These are phyloP conservation scores for Sceloporus tristichus DNA, from an alignment of 2,113 vertebrate species.

Conservation along the genomic window DNA sequence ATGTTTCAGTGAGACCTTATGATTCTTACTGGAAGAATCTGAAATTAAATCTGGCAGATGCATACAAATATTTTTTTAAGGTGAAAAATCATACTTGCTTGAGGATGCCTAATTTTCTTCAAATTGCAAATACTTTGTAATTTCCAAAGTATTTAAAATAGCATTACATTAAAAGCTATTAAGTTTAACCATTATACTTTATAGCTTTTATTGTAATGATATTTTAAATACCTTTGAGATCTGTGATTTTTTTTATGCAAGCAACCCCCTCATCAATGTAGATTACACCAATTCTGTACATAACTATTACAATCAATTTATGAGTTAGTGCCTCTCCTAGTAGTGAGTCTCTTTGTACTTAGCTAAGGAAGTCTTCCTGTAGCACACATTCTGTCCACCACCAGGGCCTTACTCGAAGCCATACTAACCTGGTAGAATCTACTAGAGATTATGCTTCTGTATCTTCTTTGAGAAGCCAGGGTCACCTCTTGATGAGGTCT, in stretches of 20 bases:
- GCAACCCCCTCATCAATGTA: neutral
- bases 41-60: neutral
- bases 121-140: too few species aligned
- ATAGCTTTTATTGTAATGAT: neutral
- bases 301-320: neutral
- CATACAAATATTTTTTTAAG: neutral
- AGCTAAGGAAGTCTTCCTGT: neutral
- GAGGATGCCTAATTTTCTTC: neutral
- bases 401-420: neutral
- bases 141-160: too few species aligned
- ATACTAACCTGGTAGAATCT: neutral
- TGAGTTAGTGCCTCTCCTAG: neutral
- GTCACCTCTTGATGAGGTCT: neutral
- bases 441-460: neutral
- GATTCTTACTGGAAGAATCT: neutral
- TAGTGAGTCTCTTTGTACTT: neutral
- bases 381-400: neutral
- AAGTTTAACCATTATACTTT: neutral
- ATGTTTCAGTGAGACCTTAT: slow-evolving; percentile 74
- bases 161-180: too few species aligned
- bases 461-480: too few species aligned
- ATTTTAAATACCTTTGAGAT: too few species aligned
- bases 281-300: neutral
- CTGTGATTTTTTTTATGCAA: too few species aligned
- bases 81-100: neutral